Base-by-base conservation (phyloP, 2,888 invertebrate genomes). In the Uropetala carovei region DNA sequence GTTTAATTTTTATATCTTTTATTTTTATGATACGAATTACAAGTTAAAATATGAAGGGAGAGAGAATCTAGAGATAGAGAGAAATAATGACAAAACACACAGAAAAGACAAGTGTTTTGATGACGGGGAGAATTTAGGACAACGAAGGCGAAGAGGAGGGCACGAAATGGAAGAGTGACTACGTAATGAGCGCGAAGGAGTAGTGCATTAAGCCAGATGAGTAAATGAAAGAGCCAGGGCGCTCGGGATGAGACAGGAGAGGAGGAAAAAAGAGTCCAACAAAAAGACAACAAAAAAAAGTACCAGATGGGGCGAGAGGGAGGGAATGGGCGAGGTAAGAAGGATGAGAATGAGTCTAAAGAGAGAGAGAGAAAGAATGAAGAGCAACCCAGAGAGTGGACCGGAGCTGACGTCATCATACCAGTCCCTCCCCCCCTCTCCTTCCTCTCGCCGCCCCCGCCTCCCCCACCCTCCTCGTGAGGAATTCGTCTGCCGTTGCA, bases 391-490 rank as follows among this genome's bases (percentile, higher is more conserved):
- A 56, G 14, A 14, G 27, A 86, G 60, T 60, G 60, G 89, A 83
- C 43, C 56, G 8, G n/a, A n/a, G 30, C 14, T 64, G 30, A 58
- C 89, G 89, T 89, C 89, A 89, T 64, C 64, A 43, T 58, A 75
- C 22, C 56, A 18, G 18, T n/a, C 83, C 43, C 83, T 9, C n/a
- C 30, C 83, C 18, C 58, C 27, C 86, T 14, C 86, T 11, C 30
- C 85, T 13, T n/a, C 75, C 27, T 10, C 3, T 11, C 18, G 75
- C 18, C 30, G 13, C 13, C 30, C 30, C 82, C 82, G 2, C 75
- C 22, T 82, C 43, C 4, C 13, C 82, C 82, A 10, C 30, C 43
- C 4, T n/a, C 82, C 82, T 13, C 30, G 1, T 43, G 22, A 75
- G 27, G 75, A 75, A 75, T 75, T 75, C 75, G 75, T 75, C 75